Conservation (phyloP, 2,113 vertebrate genomes). For the Peromyscus californicus region DNA sequence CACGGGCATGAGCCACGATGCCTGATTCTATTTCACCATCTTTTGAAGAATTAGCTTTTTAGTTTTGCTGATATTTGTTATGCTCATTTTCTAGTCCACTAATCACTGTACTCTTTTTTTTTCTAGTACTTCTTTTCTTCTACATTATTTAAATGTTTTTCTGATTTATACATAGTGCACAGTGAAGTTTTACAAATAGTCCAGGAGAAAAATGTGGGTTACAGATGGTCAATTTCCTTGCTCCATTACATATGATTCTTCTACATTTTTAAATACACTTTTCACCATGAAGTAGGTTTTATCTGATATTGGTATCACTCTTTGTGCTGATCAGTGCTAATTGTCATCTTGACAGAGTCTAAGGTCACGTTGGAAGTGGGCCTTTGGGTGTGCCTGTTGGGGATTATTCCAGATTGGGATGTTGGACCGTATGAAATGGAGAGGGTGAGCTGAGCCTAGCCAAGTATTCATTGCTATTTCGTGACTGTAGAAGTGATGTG, state of each 20-base stretch:
- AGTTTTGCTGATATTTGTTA: background rate
- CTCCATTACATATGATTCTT: background rate
- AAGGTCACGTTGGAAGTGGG: background rate
- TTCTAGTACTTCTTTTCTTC: constrained; percentile 3
- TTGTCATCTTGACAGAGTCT: background rate
- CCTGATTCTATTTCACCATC: background rate
- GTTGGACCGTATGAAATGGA: background rate
- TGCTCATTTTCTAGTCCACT: background rate
- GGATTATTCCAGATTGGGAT: background rate
- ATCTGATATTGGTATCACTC: background rate
- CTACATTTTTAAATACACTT: background rate
- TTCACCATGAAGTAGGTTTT: constrained; percentile 9
- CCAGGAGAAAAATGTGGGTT: background rate
- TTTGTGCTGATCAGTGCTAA: background rate
- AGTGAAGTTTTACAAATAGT: background rate
- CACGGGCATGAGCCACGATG: background rate
- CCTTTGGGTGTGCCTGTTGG: background rate
- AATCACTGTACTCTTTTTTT: constrained; percentile 1
- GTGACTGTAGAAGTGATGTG: background rate
- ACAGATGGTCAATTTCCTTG: background rate
- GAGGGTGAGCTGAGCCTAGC: background rate
- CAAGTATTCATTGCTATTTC: background rate
- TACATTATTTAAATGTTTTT: constrained; percentile 5
- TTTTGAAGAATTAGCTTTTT: background rate
- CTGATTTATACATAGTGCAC: background rate